phyloP scores from a whole-genome alignment of 2,888 invertebrate species.

The Yponomeuta malinellus region DNA sequence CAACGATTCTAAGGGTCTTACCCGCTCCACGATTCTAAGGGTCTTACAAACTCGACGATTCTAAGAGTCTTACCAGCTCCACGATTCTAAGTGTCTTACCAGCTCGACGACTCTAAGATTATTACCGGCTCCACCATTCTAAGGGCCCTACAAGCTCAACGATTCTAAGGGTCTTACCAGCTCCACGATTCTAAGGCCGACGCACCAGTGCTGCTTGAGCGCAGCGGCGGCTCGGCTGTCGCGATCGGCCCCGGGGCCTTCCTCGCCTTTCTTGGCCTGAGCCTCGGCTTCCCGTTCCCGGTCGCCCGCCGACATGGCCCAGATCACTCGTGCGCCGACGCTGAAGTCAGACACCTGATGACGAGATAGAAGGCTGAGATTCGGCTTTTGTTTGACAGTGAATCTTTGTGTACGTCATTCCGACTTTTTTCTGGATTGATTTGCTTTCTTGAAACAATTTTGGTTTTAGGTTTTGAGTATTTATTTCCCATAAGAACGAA shows the following conservation, averaged over 20 bases:
- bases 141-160: neutral
- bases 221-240: slow-evolving; percentile 56
- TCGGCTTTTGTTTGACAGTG: neutral
- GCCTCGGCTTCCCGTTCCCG: slow-evolving; percentile 74
- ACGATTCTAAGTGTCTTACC: too few species aligned
- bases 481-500: too few species aligned
- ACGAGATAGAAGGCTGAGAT: slow-evolving; percentile 18
- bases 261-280: slow-evolving; percentile 70
- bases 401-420: neutral
- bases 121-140: too few species aligned
- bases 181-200: slow-evolving; percentile 76
- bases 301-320: slow-evolving; percentile 80
- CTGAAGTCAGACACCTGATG: slow-evolving; percentile 67
- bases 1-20: too few species aligned
- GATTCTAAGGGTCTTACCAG: slow-evolving; percentile 66
- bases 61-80: too few species aligned
- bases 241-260: slow-evolving; percentile 49
- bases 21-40: too few species aligned
- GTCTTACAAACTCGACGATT: too few species aligned
- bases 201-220: slow-evolving; percentile 72
- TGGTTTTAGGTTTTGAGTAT: neutral
- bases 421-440: neutral
- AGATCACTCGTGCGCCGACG: slow-evolving; percentile 69
- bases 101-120: too few species aligned
- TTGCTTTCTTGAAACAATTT: neutral